A percentile compares a stretch with the other conserved stretches of the same genome.
These are phyloP conservation scores for Aphelocoma californica DNA, from an alignment of 2,797 vertebrate species.

Conservation along the genomic window DNA sequence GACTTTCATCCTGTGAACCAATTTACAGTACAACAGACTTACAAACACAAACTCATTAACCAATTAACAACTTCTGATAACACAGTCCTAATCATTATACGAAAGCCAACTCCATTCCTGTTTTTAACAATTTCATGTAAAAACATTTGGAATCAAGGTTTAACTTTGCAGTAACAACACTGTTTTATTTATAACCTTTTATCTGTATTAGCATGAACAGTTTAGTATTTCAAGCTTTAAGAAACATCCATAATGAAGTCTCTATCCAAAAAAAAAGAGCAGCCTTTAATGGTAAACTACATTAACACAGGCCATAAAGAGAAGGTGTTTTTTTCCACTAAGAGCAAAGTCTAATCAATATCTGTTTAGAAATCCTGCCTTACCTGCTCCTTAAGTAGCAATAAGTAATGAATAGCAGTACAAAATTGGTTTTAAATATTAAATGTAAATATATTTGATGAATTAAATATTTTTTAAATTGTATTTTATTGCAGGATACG, in stretches of 20 bases:
- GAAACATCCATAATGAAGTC: not conserved
- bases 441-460: not conserved
- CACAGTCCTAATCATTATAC: too few species aligned
- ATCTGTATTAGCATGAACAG: not conserved
- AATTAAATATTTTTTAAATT: not conserved
- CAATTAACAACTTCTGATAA: too few species aligned
- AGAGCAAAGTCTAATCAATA: not conserved
- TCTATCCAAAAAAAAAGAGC: not conserved
- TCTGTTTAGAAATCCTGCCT: not conserved
- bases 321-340: not conserved
- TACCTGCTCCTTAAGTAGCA: not conserved
- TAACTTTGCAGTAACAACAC: not conserved
- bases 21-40: too few species aligned
- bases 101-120: too few species aligned
- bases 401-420: not conserved
- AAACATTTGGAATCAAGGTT: not conserved
- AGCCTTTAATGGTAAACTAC: not conserved
- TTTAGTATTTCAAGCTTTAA: not conserved
- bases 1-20: too few species aligned
- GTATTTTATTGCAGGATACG: not conserved
- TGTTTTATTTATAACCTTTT: not conserved
- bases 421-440: not conserved
- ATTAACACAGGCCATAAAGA: not conserved
- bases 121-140: not conserved
- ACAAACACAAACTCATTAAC: too few species aligned